Evolutionary conservation across 2,888 invertebrate genomes (phyloP), one percentile per base, ranked within the genome.

Genomic region (Cylloceria caligata): DNA sequence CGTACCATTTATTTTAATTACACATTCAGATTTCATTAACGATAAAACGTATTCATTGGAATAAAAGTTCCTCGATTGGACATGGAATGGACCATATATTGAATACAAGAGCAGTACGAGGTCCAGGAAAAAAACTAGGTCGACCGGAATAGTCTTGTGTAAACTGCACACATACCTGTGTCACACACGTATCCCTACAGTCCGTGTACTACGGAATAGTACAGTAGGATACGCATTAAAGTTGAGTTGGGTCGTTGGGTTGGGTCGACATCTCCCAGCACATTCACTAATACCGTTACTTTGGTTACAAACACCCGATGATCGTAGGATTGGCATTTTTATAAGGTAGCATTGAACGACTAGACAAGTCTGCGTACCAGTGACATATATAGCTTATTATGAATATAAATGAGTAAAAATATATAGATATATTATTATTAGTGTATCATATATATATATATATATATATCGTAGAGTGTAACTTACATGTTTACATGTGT

Each of bases 251-350:
- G 77, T 84, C 75, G 49, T 68, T 86, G 86, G 88, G 88, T 86
- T 88, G 87, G 87, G 85, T 86, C 88, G 86, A 88, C 88, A 87
- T 89, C 87, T 88, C 30, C 5, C 30, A 85, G 74, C 85, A 79
- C 87, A 86, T 87, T 86, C 83, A 78, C 78, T 80, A 80, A 85
- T 89, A 89, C 91, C 91, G 91, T 91, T 91, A 90, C 84, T 74
- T 77, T 47, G 80, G 83, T 87, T 82, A 81, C 81, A 80, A 85
- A 84, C 81, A 83, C 76, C 42, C 62, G 79, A 83, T 83, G 45
- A 80, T 77, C 47, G 42, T 68, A 34, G 79, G 73, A 81, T 86
- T 68, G 83, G 78, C 69, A 86, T 83, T 84, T 83, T 83, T 69
- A 60, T 74, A 24, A 30, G 30, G 62, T 36, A 52, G 34, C 52